These are phyloP conservation scores for Chamaetylas fuelleborni DNA, from an alignment of 2,113 vertebrate species.

Conservation along the genomic window DNA sequence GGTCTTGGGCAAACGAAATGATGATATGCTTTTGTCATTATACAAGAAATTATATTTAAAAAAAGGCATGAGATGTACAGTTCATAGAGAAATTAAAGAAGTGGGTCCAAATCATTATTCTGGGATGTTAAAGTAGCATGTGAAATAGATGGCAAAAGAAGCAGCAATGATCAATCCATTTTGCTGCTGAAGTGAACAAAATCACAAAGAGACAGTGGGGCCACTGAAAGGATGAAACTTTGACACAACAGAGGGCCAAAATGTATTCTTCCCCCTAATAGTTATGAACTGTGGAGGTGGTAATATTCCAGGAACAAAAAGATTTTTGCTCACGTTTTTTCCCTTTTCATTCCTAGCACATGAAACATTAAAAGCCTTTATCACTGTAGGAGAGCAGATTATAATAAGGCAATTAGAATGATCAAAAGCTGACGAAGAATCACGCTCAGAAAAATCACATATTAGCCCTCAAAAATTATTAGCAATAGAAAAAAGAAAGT, in stretches of 20 bases:
- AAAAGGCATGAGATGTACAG: neutral
- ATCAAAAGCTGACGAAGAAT: constrained; percentile 51
- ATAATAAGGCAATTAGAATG: constrained; percentile 55
- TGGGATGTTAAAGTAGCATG: neutral
- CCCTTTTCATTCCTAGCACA: neutral
- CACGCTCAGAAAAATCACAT: neutral
- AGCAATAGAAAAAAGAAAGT: neutral
- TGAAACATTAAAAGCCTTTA: constrained; percentile 38
- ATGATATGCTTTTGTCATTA: neutral
- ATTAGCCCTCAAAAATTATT: constrained; percentile 29
- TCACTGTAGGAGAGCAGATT: constrained; percentile 32
- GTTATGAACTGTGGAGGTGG: constrained; percentile 52
- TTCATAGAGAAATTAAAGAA: constrained; percentile 30
- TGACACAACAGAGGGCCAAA: constrained; percentile 22
- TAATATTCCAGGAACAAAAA: constrained; percentile 48
- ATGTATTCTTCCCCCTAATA: constrained; percentile 45
- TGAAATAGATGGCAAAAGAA: constrained; percentile 25
- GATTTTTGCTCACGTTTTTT: constrained; percentile 32
- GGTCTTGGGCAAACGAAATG: neutral
- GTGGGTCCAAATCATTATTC: constrained; percentile 30
- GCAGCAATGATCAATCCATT: constrained; percentile 46
- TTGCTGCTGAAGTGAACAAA: constrained; percentile 8
- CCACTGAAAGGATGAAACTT: constrained; percentile 27
- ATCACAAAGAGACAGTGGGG: constrained; percentile 23
- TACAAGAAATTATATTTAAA: neutral